Base-by-base conservation (phyloP, 2,888 invertebrate species). In the Notocelia uddmanniana region DNA sequence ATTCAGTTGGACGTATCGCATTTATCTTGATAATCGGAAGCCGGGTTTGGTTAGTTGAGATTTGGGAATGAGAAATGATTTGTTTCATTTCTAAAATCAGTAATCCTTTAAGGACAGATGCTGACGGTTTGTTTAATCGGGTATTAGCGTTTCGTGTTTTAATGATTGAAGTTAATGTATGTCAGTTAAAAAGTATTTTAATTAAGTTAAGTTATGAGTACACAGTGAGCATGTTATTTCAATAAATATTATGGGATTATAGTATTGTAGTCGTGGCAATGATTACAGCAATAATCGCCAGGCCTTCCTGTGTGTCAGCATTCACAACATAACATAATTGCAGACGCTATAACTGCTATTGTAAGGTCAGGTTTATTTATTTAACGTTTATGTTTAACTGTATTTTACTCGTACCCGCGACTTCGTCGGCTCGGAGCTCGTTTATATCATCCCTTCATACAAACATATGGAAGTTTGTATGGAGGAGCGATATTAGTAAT, bases 11-110 rank as follows among this genome's bases (percentile, higher is more conserved):
- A 54, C 34, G 52, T 64, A 64, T 64, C 64, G 52, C 54, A 64
- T 64, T 64, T 64, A 54, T 64, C 64, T 64, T 64, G 52, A 54
- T 64, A 54, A 64, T 23, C 37, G 37, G 37, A 52, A 64, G 52
- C 37, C 64, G 52, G 50, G 5, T 37, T 63, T 21, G 63, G 63
- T 63, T 63, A 63, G 52, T 63, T 50, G 52, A 21, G 64, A 64
- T 64, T 64, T 52, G 18, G 52, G n/a, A 37, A 54, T 64, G 64
- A 64, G 37, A 54, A 64, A 64, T 64, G 64, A 21, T 54, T 64
- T 23, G 64, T 54, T 18, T 54, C 52, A 64, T 64, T 64, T 37
- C 52, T 37, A 18, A 64, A 21, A 34, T 23, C 18, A 52, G 18
- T 64, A 54, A 64, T 64, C 52, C 52, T 64, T 23, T 64, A 37